These are phyloP conservation scores for Chironomus riparius DNA, from an alignment of 2,888 invertebrate species.

Conservation along the genomic window DNA sequence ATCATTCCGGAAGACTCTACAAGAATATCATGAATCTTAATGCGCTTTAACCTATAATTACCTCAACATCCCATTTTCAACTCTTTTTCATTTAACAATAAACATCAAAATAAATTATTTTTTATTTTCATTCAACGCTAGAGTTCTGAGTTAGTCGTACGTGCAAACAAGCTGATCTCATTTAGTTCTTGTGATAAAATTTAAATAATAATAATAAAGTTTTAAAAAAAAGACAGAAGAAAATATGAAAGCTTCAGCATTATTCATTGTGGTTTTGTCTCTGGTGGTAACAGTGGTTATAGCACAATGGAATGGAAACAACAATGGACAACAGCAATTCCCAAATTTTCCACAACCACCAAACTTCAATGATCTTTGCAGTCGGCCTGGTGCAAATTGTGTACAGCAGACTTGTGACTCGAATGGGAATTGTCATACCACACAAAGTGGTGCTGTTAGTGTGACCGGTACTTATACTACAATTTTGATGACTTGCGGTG, in stretches of 20 bases:
- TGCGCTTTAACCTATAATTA: no score
- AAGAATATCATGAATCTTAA: no score
- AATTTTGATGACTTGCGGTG: not conserved
- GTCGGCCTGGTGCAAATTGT: slow-evolving; percentile 8
- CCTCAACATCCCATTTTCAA: no score
- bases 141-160: no score
- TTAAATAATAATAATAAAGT: no score
- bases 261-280: not conserved
- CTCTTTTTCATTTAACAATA: no score
- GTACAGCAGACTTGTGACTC: not conserved
- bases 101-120: no score
- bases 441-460: not conserved
- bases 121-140: no score
- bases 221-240: no score
- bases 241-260: not conserved
- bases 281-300: not conserved
- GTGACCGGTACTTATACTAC: not conserved
- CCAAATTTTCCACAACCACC: not conserved
- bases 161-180: no score
- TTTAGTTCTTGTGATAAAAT: no score
- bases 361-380: slow-evolving; percentile 1
- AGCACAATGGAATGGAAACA: not conserved
- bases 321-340: not conserved
- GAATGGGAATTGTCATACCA: not conserved
- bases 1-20: no score